These are phyloP conservation scores for Ochotona curzoniae DNA, from an alignment of 2,113 vertebrate species.

Conservation along the genomic window DNA sequence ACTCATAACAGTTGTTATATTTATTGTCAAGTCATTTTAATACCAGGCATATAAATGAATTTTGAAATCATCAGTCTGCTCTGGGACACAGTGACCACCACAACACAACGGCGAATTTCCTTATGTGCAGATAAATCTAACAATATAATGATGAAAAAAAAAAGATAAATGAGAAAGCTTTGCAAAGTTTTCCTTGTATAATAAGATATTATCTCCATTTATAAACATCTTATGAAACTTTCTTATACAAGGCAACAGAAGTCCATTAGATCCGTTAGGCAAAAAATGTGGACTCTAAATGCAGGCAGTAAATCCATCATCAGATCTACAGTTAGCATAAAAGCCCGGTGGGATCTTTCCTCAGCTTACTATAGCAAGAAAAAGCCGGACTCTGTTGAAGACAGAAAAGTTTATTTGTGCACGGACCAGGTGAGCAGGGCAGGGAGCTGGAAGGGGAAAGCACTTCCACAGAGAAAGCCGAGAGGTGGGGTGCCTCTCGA, in stretches of 20 bases:
- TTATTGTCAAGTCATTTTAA: conserved; percentile 54
- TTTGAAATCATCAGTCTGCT: conserved; percentile 26
- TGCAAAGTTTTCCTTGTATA: neutral
- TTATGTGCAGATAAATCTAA: neutral
- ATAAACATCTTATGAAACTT: neutral
- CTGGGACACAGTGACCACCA: neutral
- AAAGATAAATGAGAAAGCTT: neutral
- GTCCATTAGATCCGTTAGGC: neutral
- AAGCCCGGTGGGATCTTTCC: no score
- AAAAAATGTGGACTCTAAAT: neutral
- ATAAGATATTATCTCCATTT: neutral
- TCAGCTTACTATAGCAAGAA: no score
- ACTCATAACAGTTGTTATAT: conserved; percentile 5
- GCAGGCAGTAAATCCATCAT: neutral
- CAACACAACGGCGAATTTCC: neutral
- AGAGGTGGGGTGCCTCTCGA: no score
- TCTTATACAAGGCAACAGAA: neutral
- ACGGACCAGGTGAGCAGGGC: no score
- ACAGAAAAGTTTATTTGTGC: no score
- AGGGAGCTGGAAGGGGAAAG: no score
- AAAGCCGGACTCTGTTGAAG: no score
- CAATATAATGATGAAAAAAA: neutral
- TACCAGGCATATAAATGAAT: conserved; percentile 46
- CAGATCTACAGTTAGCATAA: neutral
- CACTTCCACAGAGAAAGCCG: no score